phyloP scores from a whole-genome alignment of 2,113 vertebrate species.

The Chaetops frenatus region DNA sequence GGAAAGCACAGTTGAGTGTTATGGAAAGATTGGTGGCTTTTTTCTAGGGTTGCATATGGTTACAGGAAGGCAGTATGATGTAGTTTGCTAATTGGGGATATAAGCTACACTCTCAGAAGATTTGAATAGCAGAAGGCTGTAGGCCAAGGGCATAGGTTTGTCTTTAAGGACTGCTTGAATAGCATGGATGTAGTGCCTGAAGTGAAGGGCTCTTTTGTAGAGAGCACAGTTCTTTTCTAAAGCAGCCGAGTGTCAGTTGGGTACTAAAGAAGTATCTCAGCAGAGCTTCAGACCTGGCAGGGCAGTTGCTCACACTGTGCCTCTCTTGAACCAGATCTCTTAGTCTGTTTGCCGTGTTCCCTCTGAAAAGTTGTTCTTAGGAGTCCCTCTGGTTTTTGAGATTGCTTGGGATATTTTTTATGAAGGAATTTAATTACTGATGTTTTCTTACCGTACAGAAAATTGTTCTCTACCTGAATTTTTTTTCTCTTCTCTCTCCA shows the following conservation, averaged over 20 bases:
- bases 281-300: not conserved
- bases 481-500: not conserved
- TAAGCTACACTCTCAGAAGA: not conserved
- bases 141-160: not conserved
- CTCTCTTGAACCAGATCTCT: not conserved
- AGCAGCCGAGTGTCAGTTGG: not conserved
- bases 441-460: not conserved
- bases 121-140: not conserved
- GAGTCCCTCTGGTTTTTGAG: not conserved
- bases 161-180: not conserved
- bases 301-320: not conserved
- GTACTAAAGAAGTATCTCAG: not conserved
- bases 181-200: not conserved
- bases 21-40: not conserved
- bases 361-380: not conserved
- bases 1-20: not conserved
- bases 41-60: not conserved
- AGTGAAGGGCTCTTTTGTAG: not conserved
- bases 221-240: not conserved
- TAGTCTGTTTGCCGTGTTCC: not conserved
- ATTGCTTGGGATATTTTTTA: not conserved
- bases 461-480: not conserved
- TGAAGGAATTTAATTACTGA: not conserved
- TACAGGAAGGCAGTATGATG: not conserved
- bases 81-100: not conserved